Percentiles rank a stretch among this genome's conserved stretches.
phyloP scores from a whole-genome alignment of 1,140 invertebrate genomes.

The Druon quercuslanigerum region DNA sequence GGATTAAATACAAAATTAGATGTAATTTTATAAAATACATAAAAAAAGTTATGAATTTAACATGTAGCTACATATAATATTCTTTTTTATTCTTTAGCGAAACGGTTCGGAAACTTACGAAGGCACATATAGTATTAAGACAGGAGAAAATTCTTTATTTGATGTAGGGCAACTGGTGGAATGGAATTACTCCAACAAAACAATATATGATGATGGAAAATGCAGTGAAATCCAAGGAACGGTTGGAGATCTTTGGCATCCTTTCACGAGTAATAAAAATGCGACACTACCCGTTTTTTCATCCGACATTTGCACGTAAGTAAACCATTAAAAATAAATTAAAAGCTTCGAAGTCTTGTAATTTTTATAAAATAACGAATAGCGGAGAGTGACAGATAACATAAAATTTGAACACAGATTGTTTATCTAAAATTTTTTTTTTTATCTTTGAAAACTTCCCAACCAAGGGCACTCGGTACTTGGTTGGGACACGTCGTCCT shows the following conservation, averaged over 20 bases:
- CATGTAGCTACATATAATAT: conserved; percentile 24
- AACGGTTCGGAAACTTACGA: conserved; percentile 84
- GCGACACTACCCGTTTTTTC: conserved; percentile 79
- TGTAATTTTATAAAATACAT: conserved; percentile 19
- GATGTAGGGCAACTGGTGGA: conserved; percentile 80
- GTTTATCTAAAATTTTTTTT: too few species aligned
- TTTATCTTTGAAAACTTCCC: too few species aligned
- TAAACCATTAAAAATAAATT: conserved; percentile 34
- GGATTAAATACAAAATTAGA: conserved; percentile 13
- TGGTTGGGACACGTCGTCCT: too few species aligned
- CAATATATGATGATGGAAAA: conserved; percentile 76
- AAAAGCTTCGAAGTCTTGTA: not conserved
- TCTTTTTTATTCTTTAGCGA: conserved; percentile 74
- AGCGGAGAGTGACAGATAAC: too few species aligned
- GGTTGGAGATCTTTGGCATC: conserved; percentile 87
- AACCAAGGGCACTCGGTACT: too few species aligned
- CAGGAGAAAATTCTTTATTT: conserved; percentile 79
- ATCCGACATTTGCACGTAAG: conserved; percentile 83
- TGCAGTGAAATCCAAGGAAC: conserved; percentile 83
- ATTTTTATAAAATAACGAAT: too few species aligned
- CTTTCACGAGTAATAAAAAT: conserved; percentile 74
- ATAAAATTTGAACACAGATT: too few species aligned
- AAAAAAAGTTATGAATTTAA: not conserved
- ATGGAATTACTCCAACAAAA: conserved; percentile 81
- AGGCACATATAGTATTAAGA: conserved; percentile 85